phyloP scores from a whole-genome alignment of 2,113 vertebrate species.

The Pampusana beccarii region DNA sequence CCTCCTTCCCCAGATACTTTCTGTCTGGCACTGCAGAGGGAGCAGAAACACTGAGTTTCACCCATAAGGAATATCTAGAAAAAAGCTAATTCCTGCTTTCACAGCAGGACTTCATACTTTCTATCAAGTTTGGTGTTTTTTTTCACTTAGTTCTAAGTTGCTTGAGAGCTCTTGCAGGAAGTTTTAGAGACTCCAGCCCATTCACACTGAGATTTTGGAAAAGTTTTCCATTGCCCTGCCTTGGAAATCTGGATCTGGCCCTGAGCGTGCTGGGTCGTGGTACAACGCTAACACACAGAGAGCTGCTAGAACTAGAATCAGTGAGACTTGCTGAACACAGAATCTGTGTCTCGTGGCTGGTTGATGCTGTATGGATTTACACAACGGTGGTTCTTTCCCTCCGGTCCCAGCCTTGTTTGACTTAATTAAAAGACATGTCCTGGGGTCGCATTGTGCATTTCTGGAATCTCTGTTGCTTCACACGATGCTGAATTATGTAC shows the following conservation, averaged over 20 bases:
- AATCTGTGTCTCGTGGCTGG: rapidly evolving
- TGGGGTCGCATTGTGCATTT: not conserved
- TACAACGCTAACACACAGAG: not conserved
- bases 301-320: not conserved
- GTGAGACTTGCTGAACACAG: not conserved
- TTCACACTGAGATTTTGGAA: not conserved
- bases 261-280: not conserved
- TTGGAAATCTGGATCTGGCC: not conserved
- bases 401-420: not conserved
- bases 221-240: not conserved
- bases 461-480: not conserved
- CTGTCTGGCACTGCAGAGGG: not conserved
- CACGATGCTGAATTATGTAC: not conserved
- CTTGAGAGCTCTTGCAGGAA: not conserved
- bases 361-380: not conserved
- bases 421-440: not conserved
- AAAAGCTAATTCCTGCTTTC: not conserved
- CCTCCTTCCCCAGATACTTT: not conserved
- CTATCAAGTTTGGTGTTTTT: not conserved
- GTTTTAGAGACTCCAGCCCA: not conserved
- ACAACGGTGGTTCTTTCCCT: not conserved
- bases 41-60: not conserved
- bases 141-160: not conserved
- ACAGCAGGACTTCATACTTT: not conserved
- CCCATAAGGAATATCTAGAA: not conserved